Conservation (phyloP, 2,888 invertebrate species). For the Axea sp. region DNA sequence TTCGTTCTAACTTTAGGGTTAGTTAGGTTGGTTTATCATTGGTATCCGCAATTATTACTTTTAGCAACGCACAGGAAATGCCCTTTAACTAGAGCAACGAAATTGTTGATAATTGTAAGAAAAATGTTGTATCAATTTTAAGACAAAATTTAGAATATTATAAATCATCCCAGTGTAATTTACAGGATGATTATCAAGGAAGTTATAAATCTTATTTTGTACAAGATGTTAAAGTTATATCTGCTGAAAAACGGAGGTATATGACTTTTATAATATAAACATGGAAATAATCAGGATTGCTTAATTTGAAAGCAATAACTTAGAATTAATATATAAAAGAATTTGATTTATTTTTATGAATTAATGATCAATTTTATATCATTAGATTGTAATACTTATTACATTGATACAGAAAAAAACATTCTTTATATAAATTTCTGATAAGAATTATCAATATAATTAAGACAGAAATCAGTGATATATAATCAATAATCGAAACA, state of each 20-base stretch:
- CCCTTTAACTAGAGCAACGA: constrained; percentile 80
- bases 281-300: too few species aligned
- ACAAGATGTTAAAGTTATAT: constrained; percentile 77
- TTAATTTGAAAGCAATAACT: too few species aligned
- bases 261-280: too few species aligned
- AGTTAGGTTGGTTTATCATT: constrained; percentile 82
- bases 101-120: constrained; percentile 81
- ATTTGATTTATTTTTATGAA: too few species aligned
- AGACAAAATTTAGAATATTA: background rate
- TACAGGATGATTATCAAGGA: constrained; percentile 80
- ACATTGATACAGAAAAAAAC: too few species aligned
- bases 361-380: too few species aligned
- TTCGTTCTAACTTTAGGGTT: constrained; percentile 81
- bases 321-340: too few species aligned
- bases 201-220: constrained; percentile 80
- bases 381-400: too few species aligned
- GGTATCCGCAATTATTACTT: constrained; percentile 82
- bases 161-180: background rate
- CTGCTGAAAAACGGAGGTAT: constrained; percentile 74
- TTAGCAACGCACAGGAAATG: constrained; percentile 81
- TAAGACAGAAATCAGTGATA: too few species aligned
- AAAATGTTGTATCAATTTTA: background rate
- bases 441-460: too few species aligned
- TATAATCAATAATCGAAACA: too few species aligned
- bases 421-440: too few species aligned